Percentiles rank a stretch among this genome's conserved stretches.
Evolutionary conservation across 2,797 vertebrate species (phyloP).

Genomic region (Perodicticus potto): DNA sequence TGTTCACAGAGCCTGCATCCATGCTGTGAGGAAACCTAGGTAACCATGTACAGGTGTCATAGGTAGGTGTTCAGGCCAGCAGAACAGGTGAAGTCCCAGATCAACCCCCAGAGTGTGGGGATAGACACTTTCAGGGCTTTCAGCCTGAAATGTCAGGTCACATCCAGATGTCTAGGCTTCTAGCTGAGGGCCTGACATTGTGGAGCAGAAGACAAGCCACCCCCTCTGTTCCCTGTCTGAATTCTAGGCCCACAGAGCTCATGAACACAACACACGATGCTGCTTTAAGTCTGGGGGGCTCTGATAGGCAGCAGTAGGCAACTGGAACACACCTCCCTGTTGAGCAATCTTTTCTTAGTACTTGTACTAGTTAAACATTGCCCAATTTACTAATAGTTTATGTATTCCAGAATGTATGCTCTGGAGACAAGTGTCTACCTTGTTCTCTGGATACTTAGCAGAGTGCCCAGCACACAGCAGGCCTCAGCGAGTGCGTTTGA

Average conservation of each 20-base stretch:
- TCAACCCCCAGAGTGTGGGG: background rate
- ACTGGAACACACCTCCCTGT: accelerated
- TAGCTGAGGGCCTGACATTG: too few relatives aligned
- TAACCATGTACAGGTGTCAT: background rate
- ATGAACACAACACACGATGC: accelerated
- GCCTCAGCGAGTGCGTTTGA: background rate
- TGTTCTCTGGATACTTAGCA: too few relatives aligned
- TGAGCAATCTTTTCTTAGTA: accelerated
- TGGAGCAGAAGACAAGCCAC: background rate
- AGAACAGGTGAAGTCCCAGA: too few relatives aligned
- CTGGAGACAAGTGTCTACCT: background rate
- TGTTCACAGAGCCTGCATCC: accelerated
- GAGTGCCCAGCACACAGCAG: background rate
- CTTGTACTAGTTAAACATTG: background rate
- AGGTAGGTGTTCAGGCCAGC: background rate
- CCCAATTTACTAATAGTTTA: too few relatives aligned
- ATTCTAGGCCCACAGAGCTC: accelerated
- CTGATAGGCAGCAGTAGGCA: accelerated
- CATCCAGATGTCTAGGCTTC: background rate
- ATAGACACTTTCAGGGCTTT: too few relatives aligned
- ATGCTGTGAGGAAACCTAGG: background rate
- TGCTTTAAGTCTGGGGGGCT: background rate
- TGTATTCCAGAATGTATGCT: accelerated
- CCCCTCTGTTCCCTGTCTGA: background rate
- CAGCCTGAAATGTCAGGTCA: background rate